phyloP scores from a whole-genome alignment of 2,797 vertebrate genomes.

The Tolypeutes matacus region DNA sequence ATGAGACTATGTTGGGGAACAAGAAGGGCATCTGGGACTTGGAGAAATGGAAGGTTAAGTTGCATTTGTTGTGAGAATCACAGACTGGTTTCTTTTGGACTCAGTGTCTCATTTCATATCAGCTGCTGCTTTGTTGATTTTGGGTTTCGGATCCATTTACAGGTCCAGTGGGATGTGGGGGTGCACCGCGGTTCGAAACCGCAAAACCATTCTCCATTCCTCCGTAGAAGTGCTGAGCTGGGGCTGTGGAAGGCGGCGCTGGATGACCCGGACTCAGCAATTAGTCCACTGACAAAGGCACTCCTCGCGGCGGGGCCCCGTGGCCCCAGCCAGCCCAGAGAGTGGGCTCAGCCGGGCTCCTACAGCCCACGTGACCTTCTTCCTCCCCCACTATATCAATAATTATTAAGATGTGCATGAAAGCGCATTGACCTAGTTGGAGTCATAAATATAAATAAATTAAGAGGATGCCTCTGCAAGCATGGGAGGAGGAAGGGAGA shows the following conservation, averaged over 20 bases:
- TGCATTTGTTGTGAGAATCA: neutral
- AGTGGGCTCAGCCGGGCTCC: conserved; percentile 53
- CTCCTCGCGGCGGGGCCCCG: neutral
- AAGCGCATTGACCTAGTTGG: conserved; percentile 85
- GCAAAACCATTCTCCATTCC: conserved; percentile 44
- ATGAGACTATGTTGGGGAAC: neutral
- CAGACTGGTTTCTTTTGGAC: conserved; percentile 1
- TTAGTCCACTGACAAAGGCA: neutral
- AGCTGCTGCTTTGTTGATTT: conserved; percentile 50
- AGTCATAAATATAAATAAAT: conserved; percentile 82
- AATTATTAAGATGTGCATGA: conserved; percentile 84
- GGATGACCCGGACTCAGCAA: conserved; percentile 44
- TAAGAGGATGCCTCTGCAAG: conserved; percentile 19
- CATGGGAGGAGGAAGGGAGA: neutral
- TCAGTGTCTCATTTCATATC: conserved; percentile 49
- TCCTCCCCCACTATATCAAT: conserved; percentile 76
- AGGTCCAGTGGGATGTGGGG: conserved; percentile 53
- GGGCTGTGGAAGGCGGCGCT: neutral
- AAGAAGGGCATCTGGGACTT: neutral
- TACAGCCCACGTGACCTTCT: neutral
- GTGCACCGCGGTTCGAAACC: conserved; percentile 63
- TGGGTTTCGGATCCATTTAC: conserved; percentile 22
- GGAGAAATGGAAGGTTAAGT: neutral
- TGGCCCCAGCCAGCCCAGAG: neutral
- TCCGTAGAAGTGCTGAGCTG: conserved; percentile 24